phyloP scores from a whole-genome alignment of 2,888 invertebrate genomes.

The Schrankia costaestrigalis region DNA sequence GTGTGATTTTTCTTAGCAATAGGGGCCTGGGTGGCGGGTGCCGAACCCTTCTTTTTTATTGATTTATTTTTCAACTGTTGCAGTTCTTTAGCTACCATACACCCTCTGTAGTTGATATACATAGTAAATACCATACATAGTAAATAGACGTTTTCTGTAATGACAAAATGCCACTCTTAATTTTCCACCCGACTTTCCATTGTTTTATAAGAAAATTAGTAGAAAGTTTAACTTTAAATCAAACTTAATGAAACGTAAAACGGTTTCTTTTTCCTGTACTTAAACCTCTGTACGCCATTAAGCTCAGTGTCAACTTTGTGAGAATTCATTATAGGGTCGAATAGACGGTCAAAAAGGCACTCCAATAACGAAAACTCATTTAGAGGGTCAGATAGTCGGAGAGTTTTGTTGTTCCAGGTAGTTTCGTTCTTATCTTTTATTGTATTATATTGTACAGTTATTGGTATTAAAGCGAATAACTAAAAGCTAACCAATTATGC shows the following conservation, averaged over 20 bases:
- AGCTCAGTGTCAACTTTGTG: constrained; percentile 27
- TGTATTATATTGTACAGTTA: constrained; percentile 10
- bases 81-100: too few species aligned
- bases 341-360: constrained; percentile 23
- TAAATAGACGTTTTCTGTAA: too few species aligned
- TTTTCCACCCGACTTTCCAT: too few species aligned
- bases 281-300: constrained; percentile 19
- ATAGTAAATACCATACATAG: too few species aligned
- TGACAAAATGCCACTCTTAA: too few species aligned
- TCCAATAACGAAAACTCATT: constrained; percentile 35
- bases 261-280: constrained; percentile 16
- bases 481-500: too few species aligned
- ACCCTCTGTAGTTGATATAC: too few species aligned
- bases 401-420: constrained; percentile 24
- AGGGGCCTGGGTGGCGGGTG: too few species aligned
- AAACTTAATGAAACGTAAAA: constrained; percentile 19
- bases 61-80: too few species aligned
- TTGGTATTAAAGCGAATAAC: too few species aligned
- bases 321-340: constrained; percentile 29
- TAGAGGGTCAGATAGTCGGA: constrained; percentile 29
- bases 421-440: constrained; percentile 6
- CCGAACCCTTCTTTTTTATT: too few species aligned
- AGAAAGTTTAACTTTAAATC: constrained; percentile 11
- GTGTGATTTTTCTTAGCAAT: too few species aligned
- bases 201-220: constrained; percentile 1